phyloP scores from a whole-genome alignment of 2,888 invertebrate genomes.

The Darwinula stevensoni region DNA sequence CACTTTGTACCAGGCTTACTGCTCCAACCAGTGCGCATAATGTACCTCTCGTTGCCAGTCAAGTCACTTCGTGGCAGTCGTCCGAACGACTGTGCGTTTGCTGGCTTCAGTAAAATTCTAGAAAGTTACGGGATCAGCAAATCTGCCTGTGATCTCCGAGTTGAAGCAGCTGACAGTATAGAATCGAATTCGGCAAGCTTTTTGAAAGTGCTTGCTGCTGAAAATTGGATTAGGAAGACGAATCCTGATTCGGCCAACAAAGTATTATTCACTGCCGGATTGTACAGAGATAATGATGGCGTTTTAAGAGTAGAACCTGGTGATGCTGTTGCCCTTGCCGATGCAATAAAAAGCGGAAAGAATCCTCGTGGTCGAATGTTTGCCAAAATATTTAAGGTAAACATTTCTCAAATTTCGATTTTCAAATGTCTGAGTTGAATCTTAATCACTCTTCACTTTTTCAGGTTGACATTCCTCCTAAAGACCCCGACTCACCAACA shows the following conservation, averaged over 20 bases:
- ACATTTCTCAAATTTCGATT: too few relatives aligned
- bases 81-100: constrained; percentile 1
- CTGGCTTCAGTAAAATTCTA: constrained; percentile 1
- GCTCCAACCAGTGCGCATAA: too few relatives aligned
- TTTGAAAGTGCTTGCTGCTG: background rate
- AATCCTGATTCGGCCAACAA: constrained; percentile 1
- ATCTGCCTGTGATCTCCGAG: background rate
- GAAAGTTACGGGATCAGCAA: background rate
- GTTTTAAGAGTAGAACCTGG: background rate
- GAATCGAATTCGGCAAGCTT: background rate
- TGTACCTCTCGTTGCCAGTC: too few relatives aligned
- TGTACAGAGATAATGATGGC: constrained; percentile 1
- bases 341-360: background rate
- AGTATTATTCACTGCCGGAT: background rate
- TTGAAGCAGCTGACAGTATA: constrained; percentile 1
- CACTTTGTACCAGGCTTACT: too few relatives aligned
- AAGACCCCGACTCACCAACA: background rate
- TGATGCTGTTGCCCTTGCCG: background rate
- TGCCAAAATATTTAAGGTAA: constrained; percentile 1
- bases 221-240: constrained; percentile 1
- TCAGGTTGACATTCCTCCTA: background rate
- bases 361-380: background rate
- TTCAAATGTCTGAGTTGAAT: too few relatives aligned
- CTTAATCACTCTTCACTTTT: too few relatives aligned
- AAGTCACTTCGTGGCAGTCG: too few relatives aligned